phyloP scores from a whole-genome alignment of 2,888 invertebrate species.

The Cactoblastis cactorum region DNA sequence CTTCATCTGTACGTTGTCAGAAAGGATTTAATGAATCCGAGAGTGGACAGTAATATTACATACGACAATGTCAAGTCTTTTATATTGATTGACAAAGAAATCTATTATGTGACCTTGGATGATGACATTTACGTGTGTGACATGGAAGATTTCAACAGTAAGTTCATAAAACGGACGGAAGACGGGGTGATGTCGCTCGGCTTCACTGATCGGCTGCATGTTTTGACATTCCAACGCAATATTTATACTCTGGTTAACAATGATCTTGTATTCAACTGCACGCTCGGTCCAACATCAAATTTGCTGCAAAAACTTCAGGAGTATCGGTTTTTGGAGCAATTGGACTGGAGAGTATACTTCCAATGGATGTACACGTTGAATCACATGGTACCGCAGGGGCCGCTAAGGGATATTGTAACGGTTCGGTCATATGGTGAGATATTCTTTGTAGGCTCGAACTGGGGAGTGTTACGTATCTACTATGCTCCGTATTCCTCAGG shows the following conservation, averaged over 20 bases:
- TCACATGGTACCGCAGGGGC: conserved; percentile 42
- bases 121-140: conserved; percentile 43
- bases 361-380: conserved; percentile 50
- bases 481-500: conserved; percentile 43
- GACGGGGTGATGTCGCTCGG: conserved; percentile 47
- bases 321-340: conserved; percentile 49
- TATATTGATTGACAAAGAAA: conserved; percentile 29
- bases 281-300: conserved; percentile 34
- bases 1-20: conserved; percentile 40
- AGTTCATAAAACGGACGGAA: conserved; percentile 25
- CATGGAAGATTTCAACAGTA: conserved; percentile 21
- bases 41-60: conserved; percentile 25
- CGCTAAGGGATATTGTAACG: conserved; percentile 43
- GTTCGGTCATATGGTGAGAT: conserved; percentile 52
- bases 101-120: conserved; percentile 41
- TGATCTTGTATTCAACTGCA: conserved; percentile 26
- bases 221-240: conserved; percentile 43
- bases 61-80: conserved; percentile 46
- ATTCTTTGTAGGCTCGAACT: conserved; percentile 55
- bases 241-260: conserved; percentile 37
- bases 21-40: conserved; percentile 28
- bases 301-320: conserved; percentile 34
- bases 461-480: conserved; percentile 55
- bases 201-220: conserved; percentile 31
- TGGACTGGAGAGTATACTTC: conserved; percentile 55